These are phyloP conservation scores for Temnothorax ravouxi DNA, from an alignment of 2,888 invertebrate genomes.

Conservation along the genomic window DNA sequence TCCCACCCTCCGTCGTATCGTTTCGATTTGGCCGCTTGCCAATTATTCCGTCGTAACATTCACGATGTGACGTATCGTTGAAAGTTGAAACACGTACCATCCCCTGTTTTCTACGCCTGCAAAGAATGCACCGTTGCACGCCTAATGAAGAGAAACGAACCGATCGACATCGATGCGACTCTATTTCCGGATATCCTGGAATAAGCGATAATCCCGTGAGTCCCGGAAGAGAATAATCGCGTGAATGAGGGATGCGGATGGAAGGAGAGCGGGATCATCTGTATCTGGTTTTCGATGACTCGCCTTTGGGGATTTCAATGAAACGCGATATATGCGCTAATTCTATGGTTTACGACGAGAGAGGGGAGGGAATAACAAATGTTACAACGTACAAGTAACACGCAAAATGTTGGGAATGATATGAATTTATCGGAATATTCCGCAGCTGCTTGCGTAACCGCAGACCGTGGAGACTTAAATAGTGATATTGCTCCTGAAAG, in stretches of 20 bases:
- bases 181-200: conserved; percentile 1
- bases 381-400: background rate
- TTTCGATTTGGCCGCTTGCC: conserved; percentile 21
- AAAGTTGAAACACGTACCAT: conserved; percentile 37
- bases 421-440: conserved; percentile 4
- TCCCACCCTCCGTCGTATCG: background rate
- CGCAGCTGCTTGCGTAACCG: conserved; percentile 1
- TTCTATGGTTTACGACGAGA: background rate
- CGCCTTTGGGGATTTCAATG: background rate
- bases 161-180: conserved; percentile 5
- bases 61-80: conserved; percentile 6
- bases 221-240: conserved; percentile 4
- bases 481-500: background rate
- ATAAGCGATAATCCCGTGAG: background rate
- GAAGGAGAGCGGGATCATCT: background rate
- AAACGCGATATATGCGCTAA: conserved; percentile 8
- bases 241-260: too few relatives aligned
- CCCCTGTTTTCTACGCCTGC: conserved; percentile 20
- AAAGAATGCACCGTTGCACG: background rate
- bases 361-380: background rate
- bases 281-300: background rate
- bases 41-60: conserved; percentile 35
- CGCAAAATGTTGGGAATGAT: background rate
- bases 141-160: conserved; percentile 43
- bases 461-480: conserved; percentile 3